These are phyloP conservation scores for Orycteropus afer DNA, from an alignment of 2,113 vertebrate species.

Conservation along the genomic window DNA sequence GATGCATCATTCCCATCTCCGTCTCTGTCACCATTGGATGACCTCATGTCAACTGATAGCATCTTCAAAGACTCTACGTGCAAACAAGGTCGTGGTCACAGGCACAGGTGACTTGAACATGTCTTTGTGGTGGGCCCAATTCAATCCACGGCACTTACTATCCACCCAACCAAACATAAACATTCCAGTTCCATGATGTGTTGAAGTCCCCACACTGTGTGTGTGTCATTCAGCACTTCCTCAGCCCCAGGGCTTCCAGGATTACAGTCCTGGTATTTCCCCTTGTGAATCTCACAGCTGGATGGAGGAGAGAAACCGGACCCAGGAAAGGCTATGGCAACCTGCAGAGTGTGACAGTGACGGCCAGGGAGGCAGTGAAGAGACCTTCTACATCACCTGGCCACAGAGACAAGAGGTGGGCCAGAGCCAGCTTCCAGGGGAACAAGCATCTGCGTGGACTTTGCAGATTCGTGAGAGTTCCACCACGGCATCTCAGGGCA, in stretches of 20 bases:
- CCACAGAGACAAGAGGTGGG: no score
- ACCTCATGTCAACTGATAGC: no score
- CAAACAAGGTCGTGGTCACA: neutral
- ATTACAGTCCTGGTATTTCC: neutral
- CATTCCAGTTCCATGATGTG: neutral
- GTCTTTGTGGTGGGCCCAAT: neutral
- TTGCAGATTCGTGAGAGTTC: accelerated
- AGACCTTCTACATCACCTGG: neutral
- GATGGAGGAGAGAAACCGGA: neutral
- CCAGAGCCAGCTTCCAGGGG: no score
- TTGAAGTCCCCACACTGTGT: accelerated
- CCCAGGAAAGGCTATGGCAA: neutral
- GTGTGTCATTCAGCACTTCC: neutral
- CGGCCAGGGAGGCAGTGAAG: neutral
- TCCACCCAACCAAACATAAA: neutral
- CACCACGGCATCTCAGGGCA: accelerated
- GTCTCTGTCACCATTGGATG: neutral
- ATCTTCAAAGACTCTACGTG: neutral
- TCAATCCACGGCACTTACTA: neutral
- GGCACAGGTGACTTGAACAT: neutral
- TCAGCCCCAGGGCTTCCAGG: neutral
- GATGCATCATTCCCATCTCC: neutral
- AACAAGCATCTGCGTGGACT: no score
- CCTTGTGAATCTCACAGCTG: neutral
- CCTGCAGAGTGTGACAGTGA: neutral